Base-by-base conservation (phyloP, 2,888 invertebrate genomes). In the Tromatobia lineatoria region DNA sequence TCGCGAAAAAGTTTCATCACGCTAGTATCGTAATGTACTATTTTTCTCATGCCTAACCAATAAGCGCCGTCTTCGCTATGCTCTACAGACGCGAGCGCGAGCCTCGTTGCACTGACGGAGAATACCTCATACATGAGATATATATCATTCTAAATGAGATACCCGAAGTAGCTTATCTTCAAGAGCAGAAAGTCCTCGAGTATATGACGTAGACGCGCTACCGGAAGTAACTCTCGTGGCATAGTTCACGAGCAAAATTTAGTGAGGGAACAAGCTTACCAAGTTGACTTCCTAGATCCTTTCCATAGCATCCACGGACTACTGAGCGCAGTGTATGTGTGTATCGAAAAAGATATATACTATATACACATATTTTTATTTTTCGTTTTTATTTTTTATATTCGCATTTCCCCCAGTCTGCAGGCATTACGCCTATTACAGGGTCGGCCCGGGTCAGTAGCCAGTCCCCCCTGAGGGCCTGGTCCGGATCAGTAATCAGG, bases 231-330 rank as follows among this genome's bases (percentile, higher is more conserved):
- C n/a, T 61, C 34, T 59, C 57, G 15, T 25, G 70, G 10, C 13
- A 18, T 18, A 11, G 25, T 71, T 79, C 8, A 3, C 64, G 34
- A 47, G 34, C 52, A 20, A 64, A 70, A 71, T 29, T n/a, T 66
- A 15, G 38, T 64, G 42, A 47, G 38, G 10, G 34, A 59, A 18
- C 34, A 13, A 59, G n/a, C 69, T 70, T 54, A 57, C 45, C 23
- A 11, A 42, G 20, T 54, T 7, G 59, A 59, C 29, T 59, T 7
- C 59, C n/a, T n/a, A 29, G 59, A 29, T 59, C 29, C 59, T 59
- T 59, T 29, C n/a, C 42, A 25, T 54, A 38, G 18, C 25, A 47
- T 18, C 18, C 18, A 29, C 18, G 29, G 64, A 45, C 59, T 25
- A 20, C 23, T n/a, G 20, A 15, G 25, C 42, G 18, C 54, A 71